Evolutionary conservation across 1,140 invertebrate genomes (phyloP), one percentile per base, ranked within the genome.

Genomic region (Vanessa tameamea): DNA sequence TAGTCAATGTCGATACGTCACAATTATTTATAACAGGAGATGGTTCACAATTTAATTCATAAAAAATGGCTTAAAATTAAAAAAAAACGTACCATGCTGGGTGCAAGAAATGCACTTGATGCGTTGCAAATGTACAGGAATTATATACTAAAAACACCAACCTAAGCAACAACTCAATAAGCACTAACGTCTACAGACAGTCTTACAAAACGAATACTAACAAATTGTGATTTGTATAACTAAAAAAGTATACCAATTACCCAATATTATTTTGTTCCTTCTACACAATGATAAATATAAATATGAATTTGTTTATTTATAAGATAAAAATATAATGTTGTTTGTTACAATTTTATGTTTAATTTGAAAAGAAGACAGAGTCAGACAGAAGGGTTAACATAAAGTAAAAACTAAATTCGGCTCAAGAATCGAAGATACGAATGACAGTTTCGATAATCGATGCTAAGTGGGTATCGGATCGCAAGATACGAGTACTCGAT

Each of bases 1-100:
- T 43, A 11, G n/a, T 51, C n/a, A n/a, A 31, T 4, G 6, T 1
- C 48, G n/a, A 59, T 23, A 26, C 23, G 57, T 61, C 57, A 61
- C 37, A n/a, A 23, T 61, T 61, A 61, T 61, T 31, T 26, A 66
- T 51, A 51, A 31, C 2, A 37, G 9, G 20, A 57, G 3, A 12
- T 9, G 20, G 7, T 57, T 37, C 23, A 61, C 31, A 59, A 12
- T 9, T 12, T n/a, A 8, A 26, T 55, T 16, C 16, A 55, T 6
- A 15, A 31, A 61, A 37, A 0, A 16, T 61, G 26, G 31, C 9
- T 15, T 37, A 37, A 0, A 37, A 61, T 43, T 14, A 59, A 59
- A 69, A 55, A 43, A 57, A 20, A 61, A 69, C 68, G 55, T 69
- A 69, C 68, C 68, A 69, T 69, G 57, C 57, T 69, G 47, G 61